A percentile compares a stretch with the other conserved stretches of the same genome.
These are phyloP conservation scores for Cygnus buccinator DNA, from an alignment of 2,113 vertebrate species.

Conservation along the genomic window DNA sequence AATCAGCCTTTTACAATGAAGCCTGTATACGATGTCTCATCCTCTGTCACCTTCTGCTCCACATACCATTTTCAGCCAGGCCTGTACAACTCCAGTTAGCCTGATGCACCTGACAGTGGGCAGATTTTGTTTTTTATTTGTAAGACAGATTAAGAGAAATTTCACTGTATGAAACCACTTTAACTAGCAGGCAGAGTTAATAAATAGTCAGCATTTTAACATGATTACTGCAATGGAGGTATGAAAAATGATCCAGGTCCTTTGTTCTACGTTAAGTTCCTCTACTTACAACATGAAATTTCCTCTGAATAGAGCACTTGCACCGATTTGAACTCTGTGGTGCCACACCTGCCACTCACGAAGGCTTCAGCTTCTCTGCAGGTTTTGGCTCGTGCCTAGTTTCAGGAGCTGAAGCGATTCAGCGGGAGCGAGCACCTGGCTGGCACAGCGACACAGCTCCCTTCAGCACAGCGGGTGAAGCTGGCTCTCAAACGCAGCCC, in stretches of 20 bases:
- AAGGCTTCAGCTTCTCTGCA: neutral
- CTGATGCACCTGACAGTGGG: neutral
- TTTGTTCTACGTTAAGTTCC: neutral
- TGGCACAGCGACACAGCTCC: neutral
- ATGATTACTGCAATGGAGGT: neutral
- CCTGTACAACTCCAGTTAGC: neutral
- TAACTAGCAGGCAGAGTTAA: neutral
- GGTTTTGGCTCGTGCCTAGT: neutral
- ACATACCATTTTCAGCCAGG: neutral
- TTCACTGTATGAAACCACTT: neutral
- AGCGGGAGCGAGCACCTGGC: neutral
- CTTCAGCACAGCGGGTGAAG: neutral
- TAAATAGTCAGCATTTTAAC: constrained; percentile 27
- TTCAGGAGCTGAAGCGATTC: neutral
- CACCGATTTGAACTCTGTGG: neutral
- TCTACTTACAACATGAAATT: neutral
- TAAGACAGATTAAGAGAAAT: neutral
- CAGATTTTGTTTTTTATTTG: neutral
- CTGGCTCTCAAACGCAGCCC: neutral
- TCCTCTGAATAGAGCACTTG: neutral
- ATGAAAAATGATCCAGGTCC: neutral
- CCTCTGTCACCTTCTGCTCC: neutral
- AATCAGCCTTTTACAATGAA: neutral
- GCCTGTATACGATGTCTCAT: neutral
- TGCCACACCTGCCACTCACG: neutral